phyloP scores from a whole-genome alignment of 2,888 invertebrate species.

The Selenia dentaria region DNA sequence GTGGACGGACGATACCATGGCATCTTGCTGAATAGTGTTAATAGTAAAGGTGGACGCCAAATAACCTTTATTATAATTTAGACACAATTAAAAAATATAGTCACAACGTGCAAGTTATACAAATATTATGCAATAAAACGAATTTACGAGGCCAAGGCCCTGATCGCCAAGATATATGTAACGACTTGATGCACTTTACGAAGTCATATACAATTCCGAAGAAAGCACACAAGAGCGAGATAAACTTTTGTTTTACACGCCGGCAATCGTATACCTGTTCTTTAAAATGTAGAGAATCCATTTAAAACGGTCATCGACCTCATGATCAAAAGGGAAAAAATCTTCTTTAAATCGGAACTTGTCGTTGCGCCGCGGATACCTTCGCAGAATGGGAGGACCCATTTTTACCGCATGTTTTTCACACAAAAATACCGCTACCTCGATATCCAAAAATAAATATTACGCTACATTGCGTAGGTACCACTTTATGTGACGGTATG shows the following conservation, averaged over 20 bases:
- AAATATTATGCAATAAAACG: slow-evolving; percentile 17
- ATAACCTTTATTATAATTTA: no score
- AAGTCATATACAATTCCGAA: slow-evolving; percentile 28
- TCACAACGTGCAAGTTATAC: slow-evolving; percentile 7
- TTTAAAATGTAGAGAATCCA: slow-evolving; percentile 16
- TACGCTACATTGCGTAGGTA: slow-evolving; percentile 52
- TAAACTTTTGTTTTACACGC: slow-evolving; percentile 36
- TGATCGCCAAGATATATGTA: slow-evolving; percentile 36
- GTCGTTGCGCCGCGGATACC: slow-evolving; percentile 57
- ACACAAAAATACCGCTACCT: slow-evolving; percentile 62
- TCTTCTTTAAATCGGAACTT: slow-evolving; percentile 56
- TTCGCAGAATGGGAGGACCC: slow-evolving; percentile 59
- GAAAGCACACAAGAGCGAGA: slow-evolving; percentile 25
- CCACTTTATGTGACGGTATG: slow-evolving; percentile 16
- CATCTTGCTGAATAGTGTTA: no score
- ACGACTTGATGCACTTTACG: slow-evolving; percentile 29
- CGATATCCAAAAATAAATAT: slow-evolving; percentile 60
- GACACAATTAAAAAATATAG: slow-evolving; percentile 1
- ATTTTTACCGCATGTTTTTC: slow-evolving; percentile 48
- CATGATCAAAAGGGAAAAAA: slow-evolving; percentile 53
- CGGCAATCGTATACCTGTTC: slow-evolving; percentile 17
- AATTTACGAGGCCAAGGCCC: slow-evolving; percentile 33
- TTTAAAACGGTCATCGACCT: slow-evolving; percentile 50
- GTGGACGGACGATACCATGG: no score
- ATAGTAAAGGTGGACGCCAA: no score